phyloP scores from a whole-genome alignment of 2,797 vertebrate genomes.

The Enteromius mattozi region DNA sequence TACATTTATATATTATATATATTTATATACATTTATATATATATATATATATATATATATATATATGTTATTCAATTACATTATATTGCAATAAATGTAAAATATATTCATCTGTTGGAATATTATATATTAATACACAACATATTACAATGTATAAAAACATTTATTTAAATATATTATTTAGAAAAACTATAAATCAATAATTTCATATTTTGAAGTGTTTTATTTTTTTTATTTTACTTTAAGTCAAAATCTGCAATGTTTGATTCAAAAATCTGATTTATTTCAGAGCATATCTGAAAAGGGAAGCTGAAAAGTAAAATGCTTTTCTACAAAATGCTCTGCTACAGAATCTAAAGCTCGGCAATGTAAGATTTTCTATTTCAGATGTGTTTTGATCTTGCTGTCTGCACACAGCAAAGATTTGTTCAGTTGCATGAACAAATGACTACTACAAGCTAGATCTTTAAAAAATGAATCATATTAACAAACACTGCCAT shows the following conservation, averaged over 20 bases:
- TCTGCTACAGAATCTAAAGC: neutral
- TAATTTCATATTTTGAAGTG: no score
- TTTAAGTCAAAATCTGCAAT: neutral
- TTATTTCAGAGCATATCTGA: no score
- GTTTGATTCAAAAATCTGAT: no score
- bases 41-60: no score
- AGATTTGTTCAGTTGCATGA: neutral
- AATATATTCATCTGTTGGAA: no score
- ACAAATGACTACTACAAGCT: neutral
- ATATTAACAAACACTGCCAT: neutral
- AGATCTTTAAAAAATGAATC: neutral
- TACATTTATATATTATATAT: no score
- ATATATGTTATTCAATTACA: no score
- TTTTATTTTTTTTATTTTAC: no score
- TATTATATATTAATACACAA: neutral
- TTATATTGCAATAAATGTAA: neutral
- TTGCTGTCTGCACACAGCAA: neutral
- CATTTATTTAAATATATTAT: neutral
- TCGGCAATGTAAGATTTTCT: neutral
- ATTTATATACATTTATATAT: no score
- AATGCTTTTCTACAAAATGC: neutral
- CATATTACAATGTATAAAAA: neutral
- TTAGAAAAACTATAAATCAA: neutral
- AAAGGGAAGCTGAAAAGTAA: neutral
- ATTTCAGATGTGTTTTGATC: neutral